Percentiles rank a stretch among this genome's conserved stretches.
These are phyloP conservation scores for Poeciliopsis turrubarensis DNA, from an alignment of 2,113 vertebrate species.

Conservation along the genomic window DNA sequence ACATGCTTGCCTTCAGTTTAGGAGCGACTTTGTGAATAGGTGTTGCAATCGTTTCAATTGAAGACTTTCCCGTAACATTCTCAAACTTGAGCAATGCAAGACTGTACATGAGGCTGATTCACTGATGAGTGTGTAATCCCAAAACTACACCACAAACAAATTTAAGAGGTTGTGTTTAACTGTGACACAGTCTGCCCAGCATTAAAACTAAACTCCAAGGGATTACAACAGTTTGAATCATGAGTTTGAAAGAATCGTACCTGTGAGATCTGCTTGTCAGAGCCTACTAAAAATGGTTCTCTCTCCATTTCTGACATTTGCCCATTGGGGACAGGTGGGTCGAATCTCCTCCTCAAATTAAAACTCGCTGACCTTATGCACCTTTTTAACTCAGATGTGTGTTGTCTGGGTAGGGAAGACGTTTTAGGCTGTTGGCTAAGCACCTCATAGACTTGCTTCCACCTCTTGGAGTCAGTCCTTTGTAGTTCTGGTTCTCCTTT, in stretches of 20 bases:
- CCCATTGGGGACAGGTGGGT: not conserved
- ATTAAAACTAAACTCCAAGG: not conserved
- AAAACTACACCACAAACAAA: not conserved
- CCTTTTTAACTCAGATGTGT: not conserved
- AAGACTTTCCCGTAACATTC: slow-evolving; percentile 4
- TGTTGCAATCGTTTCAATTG: slow-evolving; percentile 43
- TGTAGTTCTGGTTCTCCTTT: slow-evolving; percentile 55
- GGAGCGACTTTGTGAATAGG: slow-evolving; percentile 11
- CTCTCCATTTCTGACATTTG: slow-evolving; percentile 31
- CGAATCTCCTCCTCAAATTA: not conserved
- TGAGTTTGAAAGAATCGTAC: slow-evolving; percentile 42
- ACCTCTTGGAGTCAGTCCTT: slow-evolving; percentile 39
- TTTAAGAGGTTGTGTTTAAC: not conserved
- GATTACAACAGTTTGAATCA: not conserved
- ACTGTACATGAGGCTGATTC: slow-evolving; percentile 35
- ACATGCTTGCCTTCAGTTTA: slow-evolving; percentile 24
- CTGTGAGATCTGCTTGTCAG: slow-evolving; percentile 31
- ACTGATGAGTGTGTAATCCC: slow-evolving; percentile 15
- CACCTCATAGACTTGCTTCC: slow-evolving; percentile 15
- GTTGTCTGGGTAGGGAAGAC: slow-evolving; percentile 13
- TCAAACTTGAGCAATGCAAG: slow-evolving; percentile 25
- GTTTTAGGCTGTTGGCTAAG: slow-evolving; percentile 1
- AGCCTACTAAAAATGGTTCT: slow-evolving; percentile 6
- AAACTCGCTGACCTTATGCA: slow-evolving; percentile 48
- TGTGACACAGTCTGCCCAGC: not conserved